Evolutionary conservation across 64 coral and sea anemone genomes (phyloP).

Genomic region (Pocillopora verrucosa): DNA sequence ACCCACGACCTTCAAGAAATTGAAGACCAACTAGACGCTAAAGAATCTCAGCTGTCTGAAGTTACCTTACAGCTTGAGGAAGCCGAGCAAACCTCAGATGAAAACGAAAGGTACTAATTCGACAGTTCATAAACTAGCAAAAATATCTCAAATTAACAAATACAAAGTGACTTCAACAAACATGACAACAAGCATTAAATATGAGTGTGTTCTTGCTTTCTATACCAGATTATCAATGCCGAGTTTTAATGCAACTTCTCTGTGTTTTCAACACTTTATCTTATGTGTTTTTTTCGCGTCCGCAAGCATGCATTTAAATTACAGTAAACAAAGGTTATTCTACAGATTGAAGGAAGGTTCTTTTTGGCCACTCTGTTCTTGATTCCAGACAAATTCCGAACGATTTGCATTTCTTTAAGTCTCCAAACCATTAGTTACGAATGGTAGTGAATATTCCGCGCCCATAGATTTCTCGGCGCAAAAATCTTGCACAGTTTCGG

Average conservation of each 20-base stretch:
- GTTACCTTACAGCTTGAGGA: conserved; percentile 55
- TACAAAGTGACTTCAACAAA: neutral
- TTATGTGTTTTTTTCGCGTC: neutral
- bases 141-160: neutral
- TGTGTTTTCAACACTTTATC: neutral
- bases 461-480: neutral
- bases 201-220: neutral
- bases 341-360: neutral
- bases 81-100: conserved; percentile 72
- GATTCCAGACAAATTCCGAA: neutral
- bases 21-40: conserved; percentile 82
- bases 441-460: neutral
- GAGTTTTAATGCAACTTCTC: neutral
- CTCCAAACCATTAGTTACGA: neutral
- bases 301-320: neutral
- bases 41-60: conserved; percentile 81
- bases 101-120: conserved; percentile 70
- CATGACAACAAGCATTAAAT: neutral
- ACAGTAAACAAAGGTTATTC: neutral
- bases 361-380: neutral
- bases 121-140: neutral
- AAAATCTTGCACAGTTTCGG: neutral
- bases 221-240: neutral
- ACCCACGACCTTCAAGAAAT: conserved; percentile 75
- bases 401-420: neutral